Base-by-base conservation (phyloP, 1,140 invertebrate genomes). In the Arion vulgaris region DNA sequence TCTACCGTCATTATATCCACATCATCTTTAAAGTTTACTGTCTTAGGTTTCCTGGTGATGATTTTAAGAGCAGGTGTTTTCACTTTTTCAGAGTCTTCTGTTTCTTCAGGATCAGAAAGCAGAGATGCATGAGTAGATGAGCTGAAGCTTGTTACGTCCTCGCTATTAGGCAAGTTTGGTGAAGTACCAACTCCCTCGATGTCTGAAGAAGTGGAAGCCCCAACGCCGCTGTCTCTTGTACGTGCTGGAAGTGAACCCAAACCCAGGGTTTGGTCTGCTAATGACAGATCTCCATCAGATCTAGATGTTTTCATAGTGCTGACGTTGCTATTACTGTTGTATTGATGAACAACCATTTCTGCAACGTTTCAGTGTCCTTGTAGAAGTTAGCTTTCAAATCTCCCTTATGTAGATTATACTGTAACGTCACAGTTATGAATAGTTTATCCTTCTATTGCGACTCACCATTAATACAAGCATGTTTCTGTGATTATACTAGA, bases 1-100 rank as follows among this genome's bases (percentile, higher is more conserved):
- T 72, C 45, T 0, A 51, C 49, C 0, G 38, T n/a, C 9, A 74
- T 45, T 7, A 81, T 57, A 26, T 81, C 71, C 49, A 74, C 80
- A 28, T 51, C 49, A 32, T 81, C 69, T 38, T 57, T 81, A 51
- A 81, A 81, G 51, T 81, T 74, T 1, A 81, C 68, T 38, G 51
- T 74, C 23, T 74, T 74, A 0, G 45, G 41, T 45, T 81, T 81
- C 39, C 66, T 73, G n/a, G 0, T 45, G 26, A 32, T 19, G 26
- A 28, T 34, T 74, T 81, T 81, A 0, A 49, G 69, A 32, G 34
- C 7, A 51, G 80, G 45, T 39, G 53, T 74, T 34, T 74, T 81
- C 7, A 28, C 1, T 51, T 51, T 71, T 28, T 34, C 15, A 1
- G 26, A 26, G n/a, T 19, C 68, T 0, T n/a, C 45, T 5, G 7